Evolutionary conservation across 2,888 invertebrate species (phyloP).

Genomic region (Coleophora deauratella): DNA sequence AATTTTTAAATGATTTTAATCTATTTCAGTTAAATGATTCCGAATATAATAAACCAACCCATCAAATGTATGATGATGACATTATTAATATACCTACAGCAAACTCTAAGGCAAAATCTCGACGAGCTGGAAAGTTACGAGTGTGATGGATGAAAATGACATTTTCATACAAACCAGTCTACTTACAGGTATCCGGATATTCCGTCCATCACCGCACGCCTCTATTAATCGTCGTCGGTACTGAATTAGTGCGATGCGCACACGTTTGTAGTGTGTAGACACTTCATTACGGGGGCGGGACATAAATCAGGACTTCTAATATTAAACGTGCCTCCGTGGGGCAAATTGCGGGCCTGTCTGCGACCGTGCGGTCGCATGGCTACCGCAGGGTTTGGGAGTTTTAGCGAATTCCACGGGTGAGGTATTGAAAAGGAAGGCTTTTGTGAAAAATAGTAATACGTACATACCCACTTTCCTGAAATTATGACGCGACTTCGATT

Average conservation of each 20-base stretch:
- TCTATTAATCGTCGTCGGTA: slow-evolving; percentile 60
- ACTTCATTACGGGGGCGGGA: slow-evolving; percentile 68
- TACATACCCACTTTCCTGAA: too few relatives aligned
- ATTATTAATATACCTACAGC: too few relatives aligned
- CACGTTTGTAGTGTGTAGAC: slow-evolving; percentile 67
- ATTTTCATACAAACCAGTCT: slow-evolving; percentile 3
- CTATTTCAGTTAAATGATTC: too few relatives aligned
- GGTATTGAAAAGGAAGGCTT: slow-evolving; percentile 23
- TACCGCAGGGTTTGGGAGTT: slow-evolving; percentile 17
- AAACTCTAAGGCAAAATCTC: too few relatives aligned
- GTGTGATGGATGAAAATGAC: background rate
- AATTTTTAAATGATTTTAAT: too few relatives aligned
- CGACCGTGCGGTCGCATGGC: slow-evolving; percentile 40
- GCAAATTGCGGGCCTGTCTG: slow-evolving; percentile 59
- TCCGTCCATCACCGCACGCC: slow-evolving; percentile 14
- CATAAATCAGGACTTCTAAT: slow-evolving; percentile 75
- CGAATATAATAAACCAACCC: too few relatives aligned
- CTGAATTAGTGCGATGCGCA: slow-evolving; percentile 67
- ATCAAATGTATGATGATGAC: too few relatives aligned
- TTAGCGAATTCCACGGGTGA: slow-evolving; percentile 13
- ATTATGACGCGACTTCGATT: too few relatives aligned
- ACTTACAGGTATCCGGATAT: slow-evolving; percentile 1
- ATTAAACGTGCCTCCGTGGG: slow-evolving; percentile 72
- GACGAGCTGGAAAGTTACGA: background rate
- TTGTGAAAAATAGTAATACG: too few relatives aligned